Evolutionary conservation across 2,888 invertebrate species (phyloP).

Genomic region (Hemistola chrysoprasaria): DNA sequence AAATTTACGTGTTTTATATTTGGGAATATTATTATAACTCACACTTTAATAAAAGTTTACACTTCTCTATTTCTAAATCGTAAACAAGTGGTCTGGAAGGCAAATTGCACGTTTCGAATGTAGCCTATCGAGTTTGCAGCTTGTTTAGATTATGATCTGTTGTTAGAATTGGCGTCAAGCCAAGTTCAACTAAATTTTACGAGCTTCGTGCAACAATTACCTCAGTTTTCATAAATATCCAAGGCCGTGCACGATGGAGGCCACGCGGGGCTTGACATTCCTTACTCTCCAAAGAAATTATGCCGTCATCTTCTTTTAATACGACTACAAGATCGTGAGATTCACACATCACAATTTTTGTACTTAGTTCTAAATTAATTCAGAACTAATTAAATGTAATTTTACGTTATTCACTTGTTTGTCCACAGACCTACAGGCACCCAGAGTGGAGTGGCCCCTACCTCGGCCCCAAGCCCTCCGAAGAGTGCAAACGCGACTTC

Average conservation of each 20-base stretch:
- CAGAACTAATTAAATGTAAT: no score
- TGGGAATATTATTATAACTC: slow-evolving; percentile 5
- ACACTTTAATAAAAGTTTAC: slow-evolving; percentile 16
- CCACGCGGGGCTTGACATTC: slow-evolving; percentile 42
- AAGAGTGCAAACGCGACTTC: slow-evolving; percentile 97
- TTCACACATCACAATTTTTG: not conserved
- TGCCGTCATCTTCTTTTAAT: no score
- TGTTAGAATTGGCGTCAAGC: slow-evolving; percentile 62
- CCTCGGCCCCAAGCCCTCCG: slow-evolving; percentile 96
- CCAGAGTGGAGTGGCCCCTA: slow-evolving; percentile 92
- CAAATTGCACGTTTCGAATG: slow-evolving; percentile 36
- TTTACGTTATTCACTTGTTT: slow-evolving; percentile 26
- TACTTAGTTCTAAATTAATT: no score
- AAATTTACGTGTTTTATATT: slow-evolving; percentile 7
- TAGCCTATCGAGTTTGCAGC: slow-evolving; percentile 58
- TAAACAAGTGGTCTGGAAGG: slow-evolving; percentile 36
- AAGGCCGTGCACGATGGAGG: slow-evolving; percentile 52
- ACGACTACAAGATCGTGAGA: not conserved
- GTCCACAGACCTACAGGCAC: slow-evolving; percentile 90
- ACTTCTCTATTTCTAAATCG: slow-evolving; percentile 21
- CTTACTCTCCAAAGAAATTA: slow-evolving; percentile 9
- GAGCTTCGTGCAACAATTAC: slow-evolving; percentile 72
- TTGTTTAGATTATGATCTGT: slow-evolving; percentile 60
- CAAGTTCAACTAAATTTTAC: slow-evolving; percentile 69
- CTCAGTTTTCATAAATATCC: slow-evolving; percentile 77